Conservation (phyloP, 1,140 invertebrate species). For the Teleopsis dalmanni region DNA sequence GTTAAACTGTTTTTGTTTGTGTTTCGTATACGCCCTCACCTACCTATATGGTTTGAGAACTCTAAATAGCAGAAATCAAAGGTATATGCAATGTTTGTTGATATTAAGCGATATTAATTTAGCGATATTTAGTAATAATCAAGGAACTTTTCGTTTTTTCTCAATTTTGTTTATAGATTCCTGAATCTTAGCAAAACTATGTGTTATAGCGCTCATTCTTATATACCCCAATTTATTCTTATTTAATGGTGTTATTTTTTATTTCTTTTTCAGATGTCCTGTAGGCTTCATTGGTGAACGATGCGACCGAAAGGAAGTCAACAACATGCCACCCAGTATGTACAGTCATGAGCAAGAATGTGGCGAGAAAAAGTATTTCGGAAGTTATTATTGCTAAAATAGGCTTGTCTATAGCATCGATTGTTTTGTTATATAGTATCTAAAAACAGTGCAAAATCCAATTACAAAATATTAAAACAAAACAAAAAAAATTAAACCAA, state of each 20-base stretch:
- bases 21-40: no score
- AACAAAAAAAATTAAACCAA: neutral
- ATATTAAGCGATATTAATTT: no score
- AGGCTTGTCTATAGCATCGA: conserved; percentile 45
- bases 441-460: neutral
- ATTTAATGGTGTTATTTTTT: neutral
- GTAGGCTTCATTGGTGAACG: conserved; percentile 73
- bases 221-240: no score
- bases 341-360: conserved; percentile 38
- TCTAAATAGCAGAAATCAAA: no score
- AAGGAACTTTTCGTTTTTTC: no score
- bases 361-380: conserved; percentile 31
- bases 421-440: neutral
- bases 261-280: conserved; percentile 59
- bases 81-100: no score
- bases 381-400: conserved; percentile 46
- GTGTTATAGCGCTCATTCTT: no score
- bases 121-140: no score
- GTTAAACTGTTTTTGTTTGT: no score
- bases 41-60: no score
- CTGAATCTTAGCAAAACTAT: no score
- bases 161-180: no score
- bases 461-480: neutral
- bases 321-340: conserved; percentile 38
- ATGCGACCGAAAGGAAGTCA: conserved; percentile 68